phyloP scores from a whole-genome alignment of 2,113 vertebrate genomes.

The Salvelinus sp. region DNA sequence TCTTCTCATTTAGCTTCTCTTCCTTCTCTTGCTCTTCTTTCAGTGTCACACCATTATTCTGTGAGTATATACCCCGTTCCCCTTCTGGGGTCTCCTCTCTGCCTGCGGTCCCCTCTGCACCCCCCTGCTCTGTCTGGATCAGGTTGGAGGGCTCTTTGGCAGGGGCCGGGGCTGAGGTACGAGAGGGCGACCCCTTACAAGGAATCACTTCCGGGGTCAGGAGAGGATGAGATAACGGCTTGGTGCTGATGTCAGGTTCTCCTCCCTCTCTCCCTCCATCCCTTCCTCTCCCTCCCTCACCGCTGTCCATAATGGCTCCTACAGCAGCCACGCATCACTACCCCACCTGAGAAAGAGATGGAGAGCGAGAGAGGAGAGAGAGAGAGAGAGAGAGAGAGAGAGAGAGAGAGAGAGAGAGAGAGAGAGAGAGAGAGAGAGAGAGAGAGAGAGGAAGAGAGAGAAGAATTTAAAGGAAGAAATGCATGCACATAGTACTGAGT shows the following conservation, averaged over 20 bases:
- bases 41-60: conserved; percentile 43
- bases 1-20: conserved; percentile 63
- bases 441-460: conserved; percentile 22
- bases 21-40: conserved; percentile 58
- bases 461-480: too few relatives aligned
- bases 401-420: conserved; percentile 37
- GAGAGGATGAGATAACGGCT: conserved; percentile 77
- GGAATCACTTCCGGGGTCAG: conserved; percentile 85
- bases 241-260: conserved; percentile 69
- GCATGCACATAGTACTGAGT: too few relatives aligned
- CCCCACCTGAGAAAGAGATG: conserved; percentile 77
- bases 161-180: conserved; percentile 90
- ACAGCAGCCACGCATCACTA: conserved; percentile 88
- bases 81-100: conserved; percentile 72
- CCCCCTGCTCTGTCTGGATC: conserved; percentile 55
- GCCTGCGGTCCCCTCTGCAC: conserved; percentile 67
- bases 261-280: conserved; percentile 67
- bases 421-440: conserved; percentile 48
- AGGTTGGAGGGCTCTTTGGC: conserved; percentile 80
- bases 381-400: conserved; percentile 29
- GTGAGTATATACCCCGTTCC: conserved; percentile 69
- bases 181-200: conserved; percentile 78
- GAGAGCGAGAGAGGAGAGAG: conserved; percentile 30
- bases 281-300: conserved; percentile 71
- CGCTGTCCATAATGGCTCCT: conserved; percentile 87